phyloP scores from a whole-genome alignment of 2,113 vertebrate genomes.

The Oreochromis tanganicae region DNA sequence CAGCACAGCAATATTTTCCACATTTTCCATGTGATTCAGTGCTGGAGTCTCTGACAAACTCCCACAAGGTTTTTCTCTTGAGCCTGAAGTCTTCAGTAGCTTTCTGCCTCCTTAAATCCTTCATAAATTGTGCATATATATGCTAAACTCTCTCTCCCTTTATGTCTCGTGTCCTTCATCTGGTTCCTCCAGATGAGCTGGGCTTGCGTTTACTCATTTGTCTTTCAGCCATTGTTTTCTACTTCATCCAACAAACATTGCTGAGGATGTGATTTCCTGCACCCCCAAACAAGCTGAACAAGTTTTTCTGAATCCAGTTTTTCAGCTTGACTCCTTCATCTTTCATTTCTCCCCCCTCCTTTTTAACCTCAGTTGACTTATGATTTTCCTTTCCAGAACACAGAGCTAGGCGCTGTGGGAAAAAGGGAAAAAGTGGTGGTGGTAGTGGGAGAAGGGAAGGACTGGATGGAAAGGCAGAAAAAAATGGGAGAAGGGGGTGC shows the following conservation, averaged over 20 bases:
- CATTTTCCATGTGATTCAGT: not conserved
- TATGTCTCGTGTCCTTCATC: not conserved
- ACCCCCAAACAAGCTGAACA: not conserved
- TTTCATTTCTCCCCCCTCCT: not conserved
- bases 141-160: not conserved
- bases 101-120: not conserved
- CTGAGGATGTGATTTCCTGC: constrained; percentile 23
- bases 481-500: constrained; percentile 16
- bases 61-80: not conserved
- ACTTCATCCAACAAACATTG: not conserved
- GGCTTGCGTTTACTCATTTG: not conserved
- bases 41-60: not conserved
- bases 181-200: not conserved
- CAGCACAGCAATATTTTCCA: not conserved
- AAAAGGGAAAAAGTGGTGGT: not conserved
- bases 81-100: not conserved
- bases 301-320: not conserved
- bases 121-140: not conserved
- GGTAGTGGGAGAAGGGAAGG: not conserved
- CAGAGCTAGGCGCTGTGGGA: constrained; percentile 58
- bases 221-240: not conserved
- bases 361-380: constrained; percentile 37
- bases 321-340: not conserved
- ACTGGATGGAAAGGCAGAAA: not conserved
- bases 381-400: constrained; percentile 27